phyloP scores from a whole-genome alignment of 2,888 invertebrate genomes.

The Sarcophaga subvicina region DNA sequence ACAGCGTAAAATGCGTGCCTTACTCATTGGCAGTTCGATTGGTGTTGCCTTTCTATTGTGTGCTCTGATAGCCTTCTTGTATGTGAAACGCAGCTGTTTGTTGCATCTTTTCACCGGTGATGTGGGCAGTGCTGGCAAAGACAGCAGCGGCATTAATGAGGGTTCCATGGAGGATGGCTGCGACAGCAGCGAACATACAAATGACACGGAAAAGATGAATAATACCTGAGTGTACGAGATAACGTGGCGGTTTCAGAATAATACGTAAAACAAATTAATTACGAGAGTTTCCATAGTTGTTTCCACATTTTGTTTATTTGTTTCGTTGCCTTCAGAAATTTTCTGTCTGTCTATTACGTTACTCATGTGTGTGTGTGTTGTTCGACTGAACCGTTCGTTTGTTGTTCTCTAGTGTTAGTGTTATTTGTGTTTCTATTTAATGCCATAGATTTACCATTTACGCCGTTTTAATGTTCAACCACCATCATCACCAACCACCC shows the following conservation, averaged over 20 bases:
- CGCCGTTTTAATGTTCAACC: slow-evolving; percentile 21
- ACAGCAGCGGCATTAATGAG: slow-evolving; percentile 51
- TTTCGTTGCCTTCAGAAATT: background rate
- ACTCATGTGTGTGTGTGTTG: background rate
- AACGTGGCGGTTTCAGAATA: slow-evolving; percentile 74
- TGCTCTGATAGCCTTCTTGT: slow-evolving; percentile 85
- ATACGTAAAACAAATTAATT: slow-evolving; percentile 59
- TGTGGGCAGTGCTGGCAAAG: slow-evolving; percentile 48
- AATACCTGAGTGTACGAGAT: slow-evolving; percentile 78
- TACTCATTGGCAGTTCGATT: slow-evolving; percentile 88
- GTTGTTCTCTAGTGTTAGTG: background rate
- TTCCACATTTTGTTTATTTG: background rate
- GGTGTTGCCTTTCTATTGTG: slow-evolving; percentile 87
- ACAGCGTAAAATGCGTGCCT: slow-evolving; percentile 87
- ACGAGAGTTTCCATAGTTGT: slow-evolving; percentile 16
- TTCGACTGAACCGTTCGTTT: slow-evolving; percentile 24
- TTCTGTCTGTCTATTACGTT: background rate
- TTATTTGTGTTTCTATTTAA: slow-evolving; percentile 10
- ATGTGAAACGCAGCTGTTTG: slow-evolving; percentile 81
- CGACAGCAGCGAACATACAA: slow-evolving; percentile 75
- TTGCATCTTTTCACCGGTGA: slow-evolving; percentile 75
- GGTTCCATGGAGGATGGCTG: slow-evolving; percentile 63
- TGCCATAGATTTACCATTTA: slow-evolving; percentile 5
- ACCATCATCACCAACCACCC: background rate
- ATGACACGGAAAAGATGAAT: slow-evolving; percentile 78